These are phyloP conservation scores for Phania funesta DNA, from an alignment of 2,888 invertebrate species.

Conservation along the genomic window DNA sequence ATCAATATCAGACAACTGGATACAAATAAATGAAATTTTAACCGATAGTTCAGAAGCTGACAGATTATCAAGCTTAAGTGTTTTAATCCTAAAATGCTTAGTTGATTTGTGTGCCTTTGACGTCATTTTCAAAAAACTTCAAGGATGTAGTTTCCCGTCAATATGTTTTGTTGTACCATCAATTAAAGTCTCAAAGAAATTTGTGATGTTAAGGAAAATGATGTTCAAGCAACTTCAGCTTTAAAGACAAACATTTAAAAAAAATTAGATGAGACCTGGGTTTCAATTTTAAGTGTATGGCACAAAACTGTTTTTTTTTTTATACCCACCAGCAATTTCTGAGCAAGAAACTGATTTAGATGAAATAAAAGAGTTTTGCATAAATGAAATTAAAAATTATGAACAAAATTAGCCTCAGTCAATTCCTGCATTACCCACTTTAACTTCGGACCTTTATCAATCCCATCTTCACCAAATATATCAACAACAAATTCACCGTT, in stretches of 20 bases:
- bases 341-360: slow-evolving; percentile 50
- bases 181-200: slow-evolving; percentile 42
- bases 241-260: slow-evolving; percentile 49
- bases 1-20: slow-evolving; percentile 49
- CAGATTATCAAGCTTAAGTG: slow-evolving; percentile 4
- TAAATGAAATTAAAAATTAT: slow-evolving; percentile 1
- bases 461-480: too few species aligned
- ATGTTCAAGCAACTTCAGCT: slow-evolving; percentile 22
- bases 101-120: slow-evolving; percentile 59
- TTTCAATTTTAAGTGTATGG: slow-evolving; percentile 43
- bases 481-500: too few species aligned
- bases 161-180: slow-evolving; percentile 54
- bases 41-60: slow-evolving; percentile 43
- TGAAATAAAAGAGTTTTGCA: slow-evolving; percentile 45
- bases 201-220: slow-evolving; percentile 34
- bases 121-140: slow-evolving; percentile 62
- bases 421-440: too few species aligned
- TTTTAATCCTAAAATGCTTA: slow-evolving; percentile 41
- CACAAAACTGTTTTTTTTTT: slow-evolving; percentile 32
- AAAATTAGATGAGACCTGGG: slow-evolving; percentile 40
- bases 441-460: too few species aligned
- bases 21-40: slow-evolving; percentile 49
- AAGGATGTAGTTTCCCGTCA: slow-evolving; percentile 58
- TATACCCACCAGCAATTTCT: slow-evolving; percentile 24
- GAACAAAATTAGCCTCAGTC: background rate